Base-by-base conservation (phyloP, 2,113 vertebrate species). In the Nycticryphes semicollaris region DNA sequence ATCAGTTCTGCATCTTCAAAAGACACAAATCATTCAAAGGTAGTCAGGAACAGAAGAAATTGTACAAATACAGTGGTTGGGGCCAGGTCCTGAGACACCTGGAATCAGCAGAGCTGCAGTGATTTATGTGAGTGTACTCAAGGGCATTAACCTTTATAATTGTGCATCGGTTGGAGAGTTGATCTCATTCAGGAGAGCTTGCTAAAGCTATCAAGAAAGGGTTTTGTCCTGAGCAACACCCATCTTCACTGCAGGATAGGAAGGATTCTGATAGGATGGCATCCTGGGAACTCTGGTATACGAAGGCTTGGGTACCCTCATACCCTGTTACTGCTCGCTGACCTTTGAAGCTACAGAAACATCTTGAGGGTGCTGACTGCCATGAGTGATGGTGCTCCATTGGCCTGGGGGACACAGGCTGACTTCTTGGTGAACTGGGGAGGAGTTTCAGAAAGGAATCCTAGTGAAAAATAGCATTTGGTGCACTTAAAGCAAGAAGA, bases 81-180 rank as follows among this genome's bases (percentile, higher is more conserved):
- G 68, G 67, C 48, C 37, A 35, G 33, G 50, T 74, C 85, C 56
- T n/a, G 31, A 70, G 83, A 30, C 68, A 74, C 86, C 60, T 92
- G 86, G 56, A 57, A 31, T 15, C 0, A 0, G 53, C 90, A 73
- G 66, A 68, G 62, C 78, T 18, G 21, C 2, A 0, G 45, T 88
- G 94, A 92, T 90, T 93, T 60, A 51, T 66, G 62, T 28, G 62
- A 62, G 35, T 1, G 5, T 43, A 35, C n/a, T 67, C 53, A 15
- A 43, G 74, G 57, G 43, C 31, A 37, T 0, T 0, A 33, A 56
- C 4, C 6, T 21, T 39, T 81, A 48, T 22, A 2, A 47, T 69
- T 10, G 4, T 30, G 45, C 39, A 16, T 43, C 2, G 0, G 12
- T 14, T 2, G 0, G 11, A 48, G 27, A 47, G 50, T 3, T 68